Percentiles rank a stretch among this genome's conserved stretches.
phyloP scores from a whole-genome alignment of 2,113 vertebrate species.

The Urocolius indicus region DNA sequence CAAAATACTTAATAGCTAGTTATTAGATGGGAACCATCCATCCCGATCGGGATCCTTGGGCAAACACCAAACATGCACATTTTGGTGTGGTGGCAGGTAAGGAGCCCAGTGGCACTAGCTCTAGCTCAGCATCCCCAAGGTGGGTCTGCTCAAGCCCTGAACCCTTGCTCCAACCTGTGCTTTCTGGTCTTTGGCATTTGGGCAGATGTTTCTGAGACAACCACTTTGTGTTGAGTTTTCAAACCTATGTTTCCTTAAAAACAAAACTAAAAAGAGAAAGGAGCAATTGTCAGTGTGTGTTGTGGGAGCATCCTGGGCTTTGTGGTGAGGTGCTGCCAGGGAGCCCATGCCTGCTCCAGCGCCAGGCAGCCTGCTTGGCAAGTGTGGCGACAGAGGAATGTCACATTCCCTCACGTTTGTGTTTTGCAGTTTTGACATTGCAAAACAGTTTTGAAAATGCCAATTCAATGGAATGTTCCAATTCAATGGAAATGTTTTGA shows the following conservation, averaged over 20 bases:
- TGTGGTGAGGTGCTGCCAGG: neutral
- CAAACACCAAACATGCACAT: fast-evolving
- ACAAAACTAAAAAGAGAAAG: neutral
- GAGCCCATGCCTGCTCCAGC: neutral
- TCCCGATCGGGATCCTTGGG: neutral
- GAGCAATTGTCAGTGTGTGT: neutral
- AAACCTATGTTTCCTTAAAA: neutral
- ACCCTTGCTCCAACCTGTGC: neutral
- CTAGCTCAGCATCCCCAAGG: neutral
- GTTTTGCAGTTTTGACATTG: neutral
- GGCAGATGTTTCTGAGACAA: neutral
- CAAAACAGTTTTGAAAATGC: neutral
- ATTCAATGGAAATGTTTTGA: neutral
- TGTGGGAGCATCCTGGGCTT: neutral
- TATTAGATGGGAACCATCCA: neutral
- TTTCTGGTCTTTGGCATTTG: neutral
- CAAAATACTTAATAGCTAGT: neutral
- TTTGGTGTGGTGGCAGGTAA: fast-evolving
- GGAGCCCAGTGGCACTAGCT: fast-evolving
- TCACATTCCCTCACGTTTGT: neutral
- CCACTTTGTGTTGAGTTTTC: neutral
- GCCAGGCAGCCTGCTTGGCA: neutral
- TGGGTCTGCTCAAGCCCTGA: fast-evolving
- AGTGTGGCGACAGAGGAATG: neutral
- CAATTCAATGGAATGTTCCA: neutral